Base-by-base conservation (phyloP, 2,888 invertebrate genomes). In the Tachystola acroxantha region DNA sequence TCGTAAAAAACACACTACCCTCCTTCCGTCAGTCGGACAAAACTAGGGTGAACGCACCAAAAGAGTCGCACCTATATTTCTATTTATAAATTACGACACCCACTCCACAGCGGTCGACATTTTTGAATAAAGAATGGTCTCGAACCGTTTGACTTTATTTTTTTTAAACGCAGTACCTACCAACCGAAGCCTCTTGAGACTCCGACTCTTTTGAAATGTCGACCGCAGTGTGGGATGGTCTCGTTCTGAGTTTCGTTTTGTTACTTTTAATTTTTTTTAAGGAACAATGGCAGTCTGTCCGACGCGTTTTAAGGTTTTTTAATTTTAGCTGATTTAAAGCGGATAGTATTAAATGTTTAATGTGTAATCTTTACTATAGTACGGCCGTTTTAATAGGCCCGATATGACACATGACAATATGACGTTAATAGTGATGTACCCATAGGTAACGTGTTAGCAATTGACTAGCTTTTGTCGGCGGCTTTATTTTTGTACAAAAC, bases 141-240 rank as follows among this genome's bases (percentile, higher is more conserved):
- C 3, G n/a, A n/a, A 3, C 16, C 16, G 16, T 2, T 22, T 22
- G 22, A 22, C 22, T 3, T 24, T 24, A 16, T 35, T 36, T 33
- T 40, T 39, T 34, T 27, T 28, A 25, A 40, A 33, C 7, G 32
- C 26, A 36, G 36, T 22, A 33, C 38, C 2, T 13, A 32, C 16
- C 32, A 14, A n/a, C n/a, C 24, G 36, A 3, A 24, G 47, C 53
- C 59, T 53, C 65, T 63, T 44, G 59, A 62, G 53, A 53, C n/a
- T 57, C 53, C 34, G 53, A 62, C 70, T 63, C 48, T 65, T 49
- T 42, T 42, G 40, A 44, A n/a, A 41, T 68, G 63, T 48, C 53
- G 54, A 59, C 46, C 48, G 49, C 50, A 64, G 68, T 69, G 74
- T 73, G 73, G 72, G 73, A 58, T 57, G 73, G 61, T 64, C 70